Percentiles rank a stretch among this genome's conserved stretches.
phyloP scores from a whole-genome alignment of 2,113 vertebrate genomes.

The Sporophila hypoxantha region DNA sequence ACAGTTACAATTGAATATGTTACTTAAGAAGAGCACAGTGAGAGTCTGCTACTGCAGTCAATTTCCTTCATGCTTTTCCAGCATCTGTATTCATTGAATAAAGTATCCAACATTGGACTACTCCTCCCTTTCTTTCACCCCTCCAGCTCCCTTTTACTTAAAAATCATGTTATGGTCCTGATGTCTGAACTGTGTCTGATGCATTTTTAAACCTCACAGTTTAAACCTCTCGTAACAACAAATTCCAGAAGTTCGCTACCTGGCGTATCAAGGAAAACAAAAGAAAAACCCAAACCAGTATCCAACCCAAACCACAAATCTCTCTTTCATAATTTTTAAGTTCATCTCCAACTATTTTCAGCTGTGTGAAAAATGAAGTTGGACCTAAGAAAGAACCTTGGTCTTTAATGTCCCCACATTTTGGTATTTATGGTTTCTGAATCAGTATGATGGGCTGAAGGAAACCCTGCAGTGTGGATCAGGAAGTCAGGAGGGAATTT shows the following conservation, averaged over 20 bases:
- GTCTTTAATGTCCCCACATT: neutral
- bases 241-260: neutral
- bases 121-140: neutral
- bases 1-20: neutral
- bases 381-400: neutral
- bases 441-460: neutral
- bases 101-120: fast-evolving
- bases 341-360: neutral
- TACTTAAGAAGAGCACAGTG: neutral
- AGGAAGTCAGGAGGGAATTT: neutral
- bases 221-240: neutral
- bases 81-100: neutral
- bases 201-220: neutral
- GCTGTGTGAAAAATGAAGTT: neutral
- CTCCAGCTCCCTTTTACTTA: neutral
- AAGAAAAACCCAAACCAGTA: neutral
- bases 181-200: neutral
- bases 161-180: neutral
- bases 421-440: neutral
- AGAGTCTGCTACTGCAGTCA: neutral
- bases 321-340: neutral
- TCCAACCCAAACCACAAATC: neutral
- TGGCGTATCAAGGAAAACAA: neutral
- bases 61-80: neutral
- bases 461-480: neutral